Base-by-base conservation (phyloP, 2,888 invertebrate species). In the Pycnomerus fuliginosus region DNA sequence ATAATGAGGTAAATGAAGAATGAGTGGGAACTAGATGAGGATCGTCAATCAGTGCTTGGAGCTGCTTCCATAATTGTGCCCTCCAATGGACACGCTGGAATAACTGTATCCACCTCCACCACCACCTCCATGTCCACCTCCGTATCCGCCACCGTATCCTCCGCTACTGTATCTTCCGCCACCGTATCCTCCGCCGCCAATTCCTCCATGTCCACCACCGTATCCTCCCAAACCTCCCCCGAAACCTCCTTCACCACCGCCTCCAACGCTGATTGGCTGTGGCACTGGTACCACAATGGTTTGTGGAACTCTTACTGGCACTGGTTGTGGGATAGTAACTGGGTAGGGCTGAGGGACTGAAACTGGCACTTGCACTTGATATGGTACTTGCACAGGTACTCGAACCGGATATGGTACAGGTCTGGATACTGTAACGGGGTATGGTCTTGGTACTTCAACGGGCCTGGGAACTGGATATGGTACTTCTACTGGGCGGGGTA, bases 401-500 rank as follows among this genome's bases (percentile, higher is more conserved):
- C 33, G 37, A 4, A 44, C 44, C 23, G 48, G 44, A n/a, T 65
- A 60, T 12, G 67, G 65, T 7, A 64, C 63, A 7, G 70, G 62
- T 20, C 72, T 56, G 16, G 66, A 68, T 1, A 72, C 67, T 7
- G 67, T 62, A 3, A 71, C 69, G 11, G 69, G 69, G 16, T 64
- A 62, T 33, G 72, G 67, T 34, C 70, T 63, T 12, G 70, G 66
- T 15, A 73, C 68, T 23, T 58, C 59, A 3, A 70, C 69, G 8
- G 68, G 67, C 46, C 65, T 63, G 8, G 71, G 68, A 17, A 68
- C 66, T 3, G 70, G 69, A 7, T 72, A 69, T 20, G 67, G 46
- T 7, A 77, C 74, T 1, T 78, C 69, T 0, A 76, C 74, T 0
- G 76, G 69, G 1, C 77, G 68, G 1, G 77, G 74, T n/a, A 74